Base-by-base conservation (phyloP, 2,888 invertebrate species). In the Koerneria pararmatus region DNA sequence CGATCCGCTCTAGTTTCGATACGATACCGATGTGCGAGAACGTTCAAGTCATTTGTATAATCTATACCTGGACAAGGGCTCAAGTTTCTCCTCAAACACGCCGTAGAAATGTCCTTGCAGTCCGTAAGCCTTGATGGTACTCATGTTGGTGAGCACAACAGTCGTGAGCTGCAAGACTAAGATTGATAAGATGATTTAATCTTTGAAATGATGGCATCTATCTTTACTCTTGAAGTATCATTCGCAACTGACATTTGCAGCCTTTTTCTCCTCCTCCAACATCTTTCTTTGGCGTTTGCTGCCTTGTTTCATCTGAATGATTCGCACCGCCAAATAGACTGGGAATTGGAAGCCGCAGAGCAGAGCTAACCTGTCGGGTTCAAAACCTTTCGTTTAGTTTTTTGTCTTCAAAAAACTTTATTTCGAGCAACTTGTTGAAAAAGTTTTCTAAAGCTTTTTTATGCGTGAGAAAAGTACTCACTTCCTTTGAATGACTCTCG, bases 261-360 rank as follows among this genome's bases (percentile, higher is more conserved):
- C 79, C 66, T 78, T 79, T 62, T 78, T 78, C 68, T 80, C 80
- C 69, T 80, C 80, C 48, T 80, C 80, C 2, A 78, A 67, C 80
- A 80, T 80, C 65, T 79, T 74, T 11, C 79, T 71, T 64, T 81
- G 80, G 29, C 80, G 56, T 60, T 74, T 76, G 1, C 73, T 63
- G 22, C 74, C 74, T 70, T 76, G 74, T 34, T 66, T 69, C 19
- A 76, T 72, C 66, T 76, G 74, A 1, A 81, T 67, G 31, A 80
- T 62, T 46, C 80, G 68, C 31, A 80, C 76, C 51, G 80, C 70
- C 56, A 80, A 78, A 62, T 78, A 80, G 8, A 77, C 80, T 51
- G 80, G 80, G 59, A 80, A 80, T 54, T 80, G 80, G 72, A 80
- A 80, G 1, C 75, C 74, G 62, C 80, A 80, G 6, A 80, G 69